These are phyloP conservation scores for Sebastes goodei DNA, from an alignment of 2,797 vertebrate species.

Conservation along the genomic window DNA sequence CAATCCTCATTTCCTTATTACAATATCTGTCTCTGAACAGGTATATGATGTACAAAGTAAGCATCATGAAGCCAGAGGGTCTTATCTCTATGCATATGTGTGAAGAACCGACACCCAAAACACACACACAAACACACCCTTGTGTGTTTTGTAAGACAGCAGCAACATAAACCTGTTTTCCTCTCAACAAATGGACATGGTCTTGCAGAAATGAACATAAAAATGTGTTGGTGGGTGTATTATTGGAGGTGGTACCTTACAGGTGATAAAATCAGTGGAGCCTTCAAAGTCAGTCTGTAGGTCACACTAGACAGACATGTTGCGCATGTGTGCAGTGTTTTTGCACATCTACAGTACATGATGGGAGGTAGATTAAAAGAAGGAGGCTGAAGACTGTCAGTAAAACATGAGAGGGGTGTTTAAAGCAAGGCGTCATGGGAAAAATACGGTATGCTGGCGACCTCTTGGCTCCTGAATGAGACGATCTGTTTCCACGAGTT, in stretches of 20 bases:
- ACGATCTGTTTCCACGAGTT: background rate
- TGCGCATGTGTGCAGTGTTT: constrained; percentile 1
- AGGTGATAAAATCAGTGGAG: constrained; percentile 7
- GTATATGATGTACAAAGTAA: background rate
- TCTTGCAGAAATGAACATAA: background rate
- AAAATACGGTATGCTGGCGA: background rate
- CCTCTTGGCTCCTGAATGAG: background rate
- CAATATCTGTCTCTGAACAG: background rate
- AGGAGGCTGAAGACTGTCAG: background rate
- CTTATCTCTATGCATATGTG: background rate
- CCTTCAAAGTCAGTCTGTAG: constrained; percentile 53
- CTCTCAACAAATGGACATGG: background rate
- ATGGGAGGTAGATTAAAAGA: background rate
- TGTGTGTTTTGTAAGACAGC: background rate
- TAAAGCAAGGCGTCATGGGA: background rate
- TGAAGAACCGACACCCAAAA: background rate
- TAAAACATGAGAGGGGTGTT: background rate
- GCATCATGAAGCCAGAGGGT: background rate
- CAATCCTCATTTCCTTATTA: background rate
- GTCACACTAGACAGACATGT: constrained; percentile 14
- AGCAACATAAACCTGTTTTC: constrained; percentile 22
- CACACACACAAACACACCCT: constrained; percentile 4
- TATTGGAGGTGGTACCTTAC: background rate
- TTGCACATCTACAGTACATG: background rate
- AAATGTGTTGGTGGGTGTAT: background rate